Percentiles rank a stretch among this genome's conserved stretches.
phyloP scores from a whole-genome alignment of 1,140 invertebrate species.

The Pollicipes pollicipes region DNA sequence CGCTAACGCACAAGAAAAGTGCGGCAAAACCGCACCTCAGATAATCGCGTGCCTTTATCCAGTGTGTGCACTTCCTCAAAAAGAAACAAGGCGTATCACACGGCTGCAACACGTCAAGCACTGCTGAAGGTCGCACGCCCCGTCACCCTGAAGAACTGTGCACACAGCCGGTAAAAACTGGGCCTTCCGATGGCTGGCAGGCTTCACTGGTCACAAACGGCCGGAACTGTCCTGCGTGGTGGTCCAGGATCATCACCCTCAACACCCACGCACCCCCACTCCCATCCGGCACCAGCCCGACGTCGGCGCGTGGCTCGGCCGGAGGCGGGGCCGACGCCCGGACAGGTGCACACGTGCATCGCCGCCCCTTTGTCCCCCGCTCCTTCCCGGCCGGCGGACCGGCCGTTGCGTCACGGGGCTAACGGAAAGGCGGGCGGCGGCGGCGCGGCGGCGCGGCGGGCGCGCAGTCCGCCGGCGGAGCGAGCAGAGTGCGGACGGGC shows the following conservation, averaged over 20 bases:
- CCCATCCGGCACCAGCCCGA: neutral
- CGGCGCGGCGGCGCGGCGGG: no score
- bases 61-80: neutral
- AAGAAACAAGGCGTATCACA: neutral
- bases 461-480: neutral
- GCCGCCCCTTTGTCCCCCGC: slow-evolving; percentile 54
- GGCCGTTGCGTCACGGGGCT: slow-evolving; percentile 21
- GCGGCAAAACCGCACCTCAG: neutral
- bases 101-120: neutral
- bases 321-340: slow-evolving; percentile 19
- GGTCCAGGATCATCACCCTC: no score
- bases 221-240: neutral
- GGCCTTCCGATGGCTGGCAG: neutral
- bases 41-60: neutral
- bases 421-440: neutral
- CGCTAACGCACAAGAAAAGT: no score
- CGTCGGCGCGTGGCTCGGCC: neutral
- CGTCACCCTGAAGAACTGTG: neutral
- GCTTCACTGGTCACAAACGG: neutral
- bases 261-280: no score
- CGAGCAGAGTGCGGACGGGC: neutral
- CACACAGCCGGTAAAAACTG: neutral
- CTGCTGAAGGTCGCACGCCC: neutral
- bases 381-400: slow-evolving; percentile 54
- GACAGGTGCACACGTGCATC: slow-evolving; percentile 35